phyloP scores from a whole-genome alignment of 1,140 invertebrate species.

The Drosophila erecta region DNA sequence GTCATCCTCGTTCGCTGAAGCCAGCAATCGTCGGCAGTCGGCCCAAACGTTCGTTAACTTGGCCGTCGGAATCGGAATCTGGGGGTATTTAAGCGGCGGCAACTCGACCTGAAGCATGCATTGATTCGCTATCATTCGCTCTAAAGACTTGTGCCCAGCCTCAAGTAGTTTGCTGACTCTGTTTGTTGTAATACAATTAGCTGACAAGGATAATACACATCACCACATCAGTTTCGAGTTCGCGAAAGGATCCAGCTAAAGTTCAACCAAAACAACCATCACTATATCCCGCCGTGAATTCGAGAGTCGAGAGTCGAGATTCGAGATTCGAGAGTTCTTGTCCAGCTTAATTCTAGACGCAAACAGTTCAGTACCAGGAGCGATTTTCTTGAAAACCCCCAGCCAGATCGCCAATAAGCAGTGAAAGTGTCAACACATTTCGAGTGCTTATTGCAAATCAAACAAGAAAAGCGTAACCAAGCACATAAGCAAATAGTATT shows the following conservation, averaged over 20 bases:
- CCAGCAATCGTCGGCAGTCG: conserved; percentile 10
- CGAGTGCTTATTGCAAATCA: conserved; percentile 79
- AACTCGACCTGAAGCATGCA: conserved; percentile 77
- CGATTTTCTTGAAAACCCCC: conserved; percentile 25
- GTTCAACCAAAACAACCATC: conserved; percentile 25
- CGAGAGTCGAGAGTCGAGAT: conserved; percentile 22
- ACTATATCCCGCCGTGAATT: conserved; percentile 25
- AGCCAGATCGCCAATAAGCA: conserved; percentile 67
- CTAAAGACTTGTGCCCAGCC: conserved; percentile 83
- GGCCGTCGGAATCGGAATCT: conserved; percentile 13
- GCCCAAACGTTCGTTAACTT: conserved; percentile 20
- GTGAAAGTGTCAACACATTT: conserved; percentile 81
- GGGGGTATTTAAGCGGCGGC: conserved; percentile 83
- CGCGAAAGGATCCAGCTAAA: conserved; percentile 53
- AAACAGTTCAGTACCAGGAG: conserved; percentile 70
- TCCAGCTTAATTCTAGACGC: conserved; percentile 82
- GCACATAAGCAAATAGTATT: conserved; percentile 72
- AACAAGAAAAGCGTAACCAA: conserved; percentile 39
- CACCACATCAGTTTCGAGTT: conserved; percentile 35
- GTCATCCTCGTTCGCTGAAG: conserved; percentile 38
- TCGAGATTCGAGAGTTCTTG: conserved; percentile 42
- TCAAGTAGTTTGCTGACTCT: conserved; percentile 79
- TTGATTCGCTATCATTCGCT: conserved; percentile 85
- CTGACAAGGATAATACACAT: conserved; percentile 55
- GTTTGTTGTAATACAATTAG: conserved; percentile 84